Conservation (phyloP, 2,113 vertebrate genomes). For the Brachionichthys hirsutus region DNA sequence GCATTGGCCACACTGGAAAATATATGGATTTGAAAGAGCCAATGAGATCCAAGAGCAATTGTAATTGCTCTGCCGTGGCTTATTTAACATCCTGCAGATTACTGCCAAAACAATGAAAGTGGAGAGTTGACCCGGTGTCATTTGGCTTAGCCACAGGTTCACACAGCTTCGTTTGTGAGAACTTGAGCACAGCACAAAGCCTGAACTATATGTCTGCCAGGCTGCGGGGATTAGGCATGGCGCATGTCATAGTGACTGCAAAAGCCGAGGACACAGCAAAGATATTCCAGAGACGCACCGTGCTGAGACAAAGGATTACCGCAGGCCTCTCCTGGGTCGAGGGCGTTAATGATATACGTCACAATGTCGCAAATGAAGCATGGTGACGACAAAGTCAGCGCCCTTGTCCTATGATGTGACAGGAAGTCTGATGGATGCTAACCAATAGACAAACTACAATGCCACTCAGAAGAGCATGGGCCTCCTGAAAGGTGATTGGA, state of each 20-base stretch:
- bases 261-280: constrained; percentile 18
- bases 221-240: constrained; percentile 42
- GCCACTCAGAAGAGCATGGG: too few species aligned
- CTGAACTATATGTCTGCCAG: constrained; percentile 40
- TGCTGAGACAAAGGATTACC: constrained; percentile 8
- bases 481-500: too few species aligned
- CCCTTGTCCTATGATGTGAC: background rate
- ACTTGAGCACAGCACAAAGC: constrained; percentile 48
- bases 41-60: background rate
- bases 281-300: constrained; percentile 4
- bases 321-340: background rate
- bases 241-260: constrained; percentile 8
- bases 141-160: constrained; percentile 22
- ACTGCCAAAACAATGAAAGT: constrained; percentile 19
- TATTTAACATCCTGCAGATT: background rate
- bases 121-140: constrained; percentile 14
- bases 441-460: too few species aligned
- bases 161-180: constrained; percentile 24
- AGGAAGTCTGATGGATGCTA: too few species aligned
- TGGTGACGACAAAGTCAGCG: constrained; percentile 11
- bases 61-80: background rate
- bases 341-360: constrained; percentile 1
- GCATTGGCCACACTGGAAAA: constrained; percentile 3
- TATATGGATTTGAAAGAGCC: background rate
- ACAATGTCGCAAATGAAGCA: constrained; percentile 20